phyloP scores from a whole-genome alignment of 2,113 vertebrate genomes.

The Etheostoma cragini region DNA sequence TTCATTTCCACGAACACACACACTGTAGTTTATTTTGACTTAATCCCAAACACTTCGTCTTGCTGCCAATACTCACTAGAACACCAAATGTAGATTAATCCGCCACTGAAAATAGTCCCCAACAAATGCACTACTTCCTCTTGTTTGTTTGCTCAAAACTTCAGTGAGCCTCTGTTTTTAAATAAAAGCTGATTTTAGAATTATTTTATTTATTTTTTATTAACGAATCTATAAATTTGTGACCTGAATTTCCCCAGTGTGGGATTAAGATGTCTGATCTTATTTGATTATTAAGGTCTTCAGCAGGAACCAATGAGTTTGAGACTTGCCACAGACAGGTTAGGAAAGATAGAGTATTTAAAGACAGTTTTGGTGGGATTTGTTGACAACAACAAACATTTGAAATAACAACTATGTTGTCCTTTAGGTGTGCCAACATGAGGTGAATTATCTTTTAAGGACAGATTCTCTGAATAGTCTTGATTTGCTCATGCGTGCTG shows the following conservation, averaged over 20 bases:
- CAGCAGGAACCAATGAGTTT: not conserved
- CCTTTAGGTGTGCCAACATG: not conserved
- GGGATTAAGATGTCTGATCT: no score
- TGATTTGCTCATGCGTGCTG: not conserved
- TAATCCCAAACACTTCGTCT: not conserved
- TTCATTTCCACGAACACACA: not conserved
- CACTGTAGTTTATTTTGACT: not conserved
- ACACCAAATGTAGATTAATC: not conserved
- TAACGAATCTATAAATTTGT: not conserved
- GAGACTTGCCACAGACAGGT: not conserved
- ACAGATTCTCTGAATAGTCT: constrained; percentile 2
- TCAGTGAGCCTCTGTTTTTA: not conserved
- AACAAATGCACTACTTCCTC: not conserved
- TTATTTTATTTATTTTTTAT: not conserved
- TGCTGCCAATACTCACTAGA: not conserved
- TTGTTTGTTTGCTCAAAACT: not conserved
- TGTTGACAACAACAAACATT: not conserved
- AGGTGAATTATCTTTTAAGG: not conserved
- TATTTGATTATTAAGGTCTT: not conserved
- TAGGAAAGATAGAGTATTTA: not conserved
- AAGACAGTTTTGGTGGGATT: not conserved
- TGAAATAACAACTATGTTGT: not conserved
- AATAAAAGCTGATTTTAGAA: not conserved
- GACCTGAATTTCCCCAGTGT: not conserved
- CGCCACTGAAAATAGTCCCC: not conserved